Percentiles rank a stretch among this genome's conserved stretches.
Evolutionary conservation across 2,888 invertebrate species (phyloP).

Genomic region (Erannis defoliaria): DNA sequence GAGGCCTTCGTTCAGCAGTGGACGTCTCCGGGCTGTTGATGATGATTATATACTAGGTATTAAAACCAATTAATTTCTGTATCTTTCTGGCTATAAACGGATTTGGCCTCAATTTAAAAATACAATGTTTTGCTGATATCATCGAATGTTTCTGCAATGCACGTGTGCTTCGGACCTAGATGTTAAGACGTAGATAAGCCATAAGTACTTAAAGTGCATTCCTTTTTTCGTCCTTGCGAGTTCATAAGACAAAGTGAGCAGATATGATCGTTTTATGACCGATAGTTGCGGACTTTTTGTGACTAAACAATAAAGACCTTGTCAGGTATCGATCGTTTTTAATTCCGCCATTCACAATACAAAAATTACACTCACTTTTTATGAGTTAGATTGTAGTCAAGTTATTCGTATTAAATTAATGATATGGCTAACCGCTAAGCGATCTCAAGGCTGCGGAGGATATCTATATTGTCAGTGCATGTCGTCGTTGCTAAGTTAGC

Average conservation of each 20-base stretch:
- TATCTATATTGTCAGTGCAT: slow-evolving; percentile 43
- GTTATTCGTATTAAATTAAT: slow-evolving; percentile 38
- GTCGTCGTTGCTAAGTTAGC: slow-evolving; percentile 15
- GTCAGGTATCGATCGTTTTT: slow-evolving; percentile 50
- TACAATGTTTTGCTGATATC: not conserved
- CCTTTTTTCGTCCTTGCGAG: slow-evolving; percentile 45
- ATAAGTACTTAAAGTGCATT: slow-evolving; percentile 23
- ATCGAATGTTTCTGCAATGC: slow-evolving; percentile 2
- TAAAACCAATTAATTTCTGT: not conserved
- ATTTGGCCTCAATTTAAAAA: slow-evolving; percentile 8
- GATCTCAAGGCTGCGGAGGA: slow-evolving; percentile 56
- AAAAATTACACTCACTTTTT: slow-evolving; percentile 61
- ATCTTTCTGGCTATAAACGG: not conserved
- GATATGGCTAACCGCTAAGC: slow-evolving; percentile 40
- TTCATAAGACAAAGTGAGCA: slow-evolving; percentile 45
- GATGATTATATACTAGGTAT: not conserved
- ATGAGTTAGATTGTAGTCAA: slow-evolving; percentile 40
- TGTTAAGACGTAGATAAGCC: slow-evolving; percentile 8
- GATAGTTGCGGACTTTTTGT: slow-evolving; percentile 54
- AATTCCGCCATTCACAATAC: slow-evolving; percentile 79
- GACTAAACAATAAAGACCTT: slow-evolving; percentile 53
- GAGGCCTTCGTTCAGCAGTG: too few species aligned
- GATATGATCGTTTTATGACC: slow-evolving; percentile 50
- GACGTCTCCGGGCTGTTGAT: too few species aligned
- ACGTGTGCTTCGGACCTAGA: slow-evolving; percentile 8